These are phyloP conservation scores for Eclectus roratus DNA, from an alignment of 2,113 vertebrate species.

Conservation along the genomic window DNA sequence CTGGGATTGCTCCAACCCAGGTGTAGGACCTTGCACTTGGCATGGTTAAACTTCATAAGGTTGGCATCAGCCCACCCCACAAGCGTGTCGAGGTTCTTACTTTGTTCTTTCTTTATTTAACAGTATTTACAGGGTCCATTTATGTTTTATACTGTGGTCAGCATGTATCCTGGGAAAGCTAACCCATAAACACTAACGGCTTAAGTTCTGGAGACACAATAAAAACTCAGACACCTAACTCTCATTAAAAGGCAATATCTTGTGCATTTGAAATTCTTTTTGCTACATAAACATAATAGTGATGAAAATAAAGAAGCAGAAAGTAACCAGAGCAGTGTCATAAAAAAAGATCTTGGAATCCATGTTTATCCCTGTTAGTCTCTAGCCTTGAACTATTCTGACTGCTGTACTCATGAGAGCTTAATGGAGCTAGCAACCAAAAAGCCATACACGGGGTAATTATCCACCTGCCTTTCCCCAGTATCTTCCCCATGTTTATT, in stretches of 20 bases:
- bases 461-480: not conserved
- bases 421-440: not conserved
- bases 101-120: not conserved
- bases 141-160: not conserved
- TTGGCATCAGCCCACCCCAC: no score
- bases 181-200: not conserved
- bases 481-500: not conserved
- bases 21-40: no score
- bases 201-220: not conserved
- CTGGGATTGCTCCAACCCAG: no score
- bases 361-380: not conserved
- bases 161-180: not conserved
- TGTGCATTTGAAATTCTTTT: not conserved
- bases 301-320: not conserved
- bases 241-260: not conserved
- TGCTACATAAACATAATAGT: not conserved
- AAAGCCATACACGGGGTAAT: not conserved
- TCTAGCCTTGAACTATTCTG: not conserved
- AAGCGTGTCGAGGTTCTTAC: not conserved
- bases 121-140: not conserved
- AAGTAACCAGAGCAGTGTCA: not conserved
- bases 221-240: not conserved
- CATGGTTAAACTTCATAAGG: no score
- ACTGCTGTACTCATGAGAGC: not conserved
- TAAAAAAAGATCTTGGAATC: not conserved